Evolutionary conservation across 2,113 vertebrate genomes (phyloP).

Genomic region (Sebastes schlegelii): DNA sequence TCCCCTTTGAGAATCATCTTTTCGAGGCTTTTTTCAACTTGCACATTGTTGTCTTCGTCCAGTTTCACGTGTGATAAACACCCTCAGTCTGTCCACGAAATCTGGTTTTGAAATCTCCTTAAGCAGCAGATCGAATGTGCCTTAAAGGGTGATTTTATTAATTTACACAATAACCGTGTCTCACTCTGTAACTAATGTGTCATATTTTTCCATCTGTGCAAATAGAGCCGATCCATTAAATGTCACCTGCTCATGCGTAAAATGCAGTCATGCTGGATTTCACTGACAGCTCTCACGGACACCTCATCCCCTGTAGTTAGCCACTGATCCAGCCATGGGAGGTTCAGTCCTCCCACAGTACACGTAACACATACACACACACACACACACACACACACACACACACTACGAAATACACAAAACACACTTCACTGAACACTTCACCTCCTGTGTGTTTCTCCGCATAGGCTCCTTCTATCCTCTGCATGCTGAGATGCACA

Average conservation of each 20-base stretch:
- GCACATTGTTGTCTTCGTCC: neutral
- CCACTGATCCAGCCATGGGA: slow-evolving; percentile 50
- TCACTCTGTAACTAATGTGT: slow-evolving; percentile 5
- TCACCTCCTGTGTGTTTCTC: slow-evolving; percentile 37
- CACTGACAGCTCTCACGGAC: slow-evolving; percentile 50
- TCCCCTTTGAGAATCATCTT: neutral
- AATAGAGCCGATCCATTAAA: slow-evolving; percentile 34
- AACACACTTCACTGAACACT: slow-evolving; percentile 52
- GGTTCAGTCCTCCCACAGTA: slow-evolving; percentile 27
- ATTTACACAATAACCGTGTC: neutral
- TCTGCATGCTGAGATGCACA: slow-evolving; percentile 20
- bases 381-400: slow-evolving; percentile 23
- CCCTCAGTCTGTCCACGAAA: neutral
- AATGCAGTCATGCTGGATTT: slow-evolving; percentile 36
- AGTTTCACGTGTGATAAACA: neutral
- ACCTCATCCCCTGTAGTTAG: slow-evolving; percentile 48
- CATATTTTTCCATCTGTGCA: slow-evolving; percentile 21
- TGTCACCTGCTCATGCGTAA: slow-evolving; percentile 53
- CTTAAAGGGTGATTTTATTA: neutral
- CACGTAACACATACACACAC: slow-evolving; percentile 26
- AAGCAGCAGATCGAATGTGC: neutral
- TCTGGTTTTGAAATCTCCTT: slow-evolving; percentile 1
- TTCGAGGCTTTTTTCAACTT: neutral
- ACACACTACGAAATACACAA: neutral
- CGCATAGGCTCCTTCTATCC: slow-evolving; percentile 23